These are phyloP conservation scores for Centrocercus urophasianus DNA, from an alignment of 2,113 vertebrate species.

Conservation along the genomic window DNA sequence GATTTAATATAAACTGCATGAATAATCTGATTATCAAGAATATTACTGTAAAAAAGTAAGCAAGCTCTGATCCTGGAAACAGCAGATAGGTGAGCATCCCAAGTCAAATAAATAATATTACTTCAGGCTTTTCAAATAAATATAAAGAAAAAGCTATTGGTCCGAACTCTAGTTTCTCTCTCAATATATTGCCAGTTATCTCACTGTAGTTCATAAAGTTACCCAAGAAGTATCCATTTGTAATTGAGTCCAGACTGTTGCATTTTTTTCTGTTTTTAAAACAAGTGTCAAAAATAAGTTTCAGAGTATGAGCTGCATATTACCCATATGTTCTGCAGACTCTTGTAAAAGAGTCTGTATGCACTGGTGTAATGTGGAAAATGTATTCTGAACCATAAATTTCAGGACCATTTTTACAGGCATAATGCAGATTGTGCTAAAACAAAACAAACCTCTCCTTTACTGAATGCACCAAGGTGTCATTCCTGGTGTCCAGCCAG, in stretches of 20 bases:
- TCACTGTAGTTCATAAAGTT: neutral
- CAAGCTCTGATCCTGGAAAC: neutral
- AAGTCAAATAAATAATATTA: neutral
- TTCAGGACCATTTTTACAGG: neutral
- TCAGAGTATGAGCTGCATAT: neutral
- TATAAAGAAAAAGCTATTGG: neutral
- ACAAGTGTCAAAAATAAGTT: neutral
- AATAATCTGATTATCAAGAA: neutral
- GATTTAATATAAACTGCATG: neutral
- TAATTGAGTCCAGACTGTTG: neutral
- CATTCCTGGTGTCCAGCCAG: neutral
- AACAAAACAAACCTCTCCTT: neutral
- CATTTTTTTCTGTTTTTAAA: neutral
- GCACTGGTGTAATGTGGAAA: neutral
- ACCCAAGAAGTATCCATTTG: neutral
- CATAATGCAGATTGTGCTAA: neutral
- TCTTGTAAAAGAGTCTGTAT: neutral
- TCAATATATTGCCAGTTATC: neutral
- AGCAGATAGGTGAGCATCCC: neutral
- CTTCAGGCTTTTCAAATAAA: neutral
- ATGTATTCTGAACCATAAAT: neutral
- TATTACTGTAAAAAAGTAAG: neutral
- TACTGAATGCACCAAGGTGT: neutral
- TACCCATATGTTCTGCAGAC: neutral
- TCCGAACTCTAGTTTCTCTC: neutral